Conservation (phyloP, 2,888 invertebrate genomes). For the Drosophila barbarae region DNA sequence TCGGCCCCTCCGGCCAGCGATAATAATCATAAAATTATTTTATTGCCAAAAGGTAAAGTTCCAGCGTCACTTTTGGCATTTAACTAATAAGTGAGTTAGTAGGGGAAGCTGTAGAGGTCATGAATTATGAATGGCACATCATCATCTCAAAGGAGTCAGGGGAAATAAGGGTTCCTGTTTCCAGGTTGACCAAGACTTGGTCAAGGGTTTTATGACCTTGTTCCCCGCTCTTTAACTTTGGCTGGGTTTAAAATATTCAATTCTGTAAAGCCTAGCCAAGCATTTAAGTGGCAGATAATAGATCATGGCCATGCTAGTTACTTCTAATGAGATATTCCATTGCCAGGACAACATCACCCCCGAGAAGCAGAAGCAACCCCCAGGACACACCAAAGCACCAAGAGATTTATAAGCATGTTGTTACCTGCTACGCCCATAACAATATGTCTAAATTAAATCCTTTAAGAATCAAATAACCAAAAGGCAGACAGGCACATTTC, state of each 20-base stretch:
- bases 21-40: conserved; percentile 72
- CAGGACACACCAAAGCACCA: conserved; percentile 4
- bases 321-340: conserved; percentile 2
- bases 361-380: not conserved
- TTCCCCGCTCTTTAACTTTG: not conserved
- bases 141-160: conserved; percentile 10
- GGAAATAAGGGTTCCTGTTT: not conserved
- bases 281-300: not conserved
- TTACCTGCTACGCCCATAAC: conserved; percentile 51
- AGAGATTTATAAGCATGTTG: conserved; percentile 49
- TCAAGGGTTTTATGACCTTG: not conserved
- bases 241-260: not conserved
- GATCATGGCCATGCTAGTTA: not conserved
- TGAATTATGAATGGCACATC: conserved; percentile 1
- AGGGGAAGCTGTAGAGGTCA: not conserved
- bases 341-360: conserved; percentile 5
- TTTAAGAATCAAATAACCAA: conserved; percentile 56
- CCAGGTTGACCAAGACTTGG: not conserved
- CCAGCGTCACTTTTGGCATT: conserved; percentile 49
- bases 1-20: conserved; percentile 31
- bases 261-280: not conserved
- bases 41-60: conserved; percentile 50
- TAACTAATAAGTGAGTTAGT: conserved; percentile 60
- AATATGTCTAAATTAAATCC: conserved; percentile 68
- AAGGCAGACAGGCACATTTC: conserved; percentile 12